Evolutionary conservation across 2,797 vertebrate genomes (phyloP).

Genomic region (Diplodus puntazzo): DNA sequence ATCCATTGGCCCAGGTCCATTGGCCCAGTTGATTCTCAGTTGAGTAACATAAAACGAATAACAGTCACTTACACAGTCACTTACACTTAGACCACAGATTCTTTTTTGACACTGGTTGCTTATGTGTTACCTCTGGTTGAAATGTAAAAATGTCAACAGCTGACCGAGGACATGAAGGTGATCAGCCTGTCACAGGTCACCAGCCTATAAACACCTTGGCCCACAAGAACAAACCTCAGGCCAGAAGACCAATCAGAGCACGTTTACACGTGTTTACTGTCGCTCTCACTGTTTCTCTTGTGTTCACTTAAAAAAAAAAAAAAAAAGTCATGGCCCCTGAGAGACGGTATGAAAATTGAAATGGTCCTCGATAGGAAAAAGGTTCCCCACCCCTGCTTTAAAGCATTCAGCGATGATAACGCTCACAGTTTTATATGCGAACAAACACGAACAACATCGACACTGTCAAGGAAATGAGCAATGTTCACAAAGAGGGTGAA

Average conservation of each 20-base stretch:
- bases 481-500: neutral
- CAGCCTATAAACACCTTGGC: slow-evolving; percentile 57
- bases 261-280: neutral
- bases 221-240: slow-evolving; percentile 19
- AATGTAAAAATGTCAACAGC: slow-evolving; percentile 65
- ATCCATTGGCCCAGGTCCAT: no score
- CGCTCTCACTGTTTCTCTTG: neutral
- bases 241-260: slow-evolving; percentile 15
- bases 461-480: neutral
- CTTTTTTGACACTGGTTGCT: neutral
- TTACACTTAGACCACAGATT: neutral
- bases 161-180: neutral
- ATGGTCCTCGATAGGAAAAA: no score
- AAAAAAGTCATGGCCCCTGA: no score
- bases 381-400: no score
- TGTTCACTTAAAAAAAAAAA: no score
- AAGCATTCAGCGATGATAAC: neutral
- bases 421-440: neutral
- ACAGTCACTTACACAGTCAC: neutral
- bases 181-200: slow-evolving; percentile 31
- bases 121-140: slow-evolving; percentile 13
- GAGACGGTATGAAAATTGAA: no score
- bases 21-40: neutral
- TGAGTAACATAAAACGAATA: no score
- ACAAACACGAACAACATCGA: no score